phyloP scores from a whole-genome alignment of 2,113 vertebrate genomes.

The Rhabdomys dilectus region DNA sequence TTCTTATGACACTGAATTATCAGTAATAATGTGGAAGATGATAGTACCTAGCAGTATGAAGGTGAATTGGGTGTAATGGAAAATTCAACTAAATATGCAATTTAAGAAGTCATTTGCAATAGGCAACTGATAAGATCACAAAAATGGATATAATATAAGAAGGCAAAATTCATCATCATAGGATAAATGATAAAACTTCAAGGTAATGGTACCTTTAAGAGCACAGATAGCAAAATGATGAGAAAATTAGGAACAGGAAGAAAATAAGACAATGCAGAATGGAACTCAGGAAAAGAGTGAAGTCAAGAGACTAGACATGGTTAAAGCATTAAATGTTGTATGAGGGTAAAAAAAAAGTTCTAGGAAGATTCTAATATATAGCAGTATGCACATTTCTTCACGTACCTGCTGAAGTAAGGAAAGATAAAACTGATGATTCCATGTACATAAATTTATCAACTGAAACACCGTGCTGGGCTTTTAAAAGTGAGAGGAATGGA shows the following conservation, averaged over 20 bases:
- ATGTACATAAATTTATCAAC: constrained; percentile 11
- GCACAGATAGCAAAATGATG: neutral
- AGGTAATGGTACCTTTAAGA: neutral
- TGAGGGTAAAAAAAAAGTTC: neutral
- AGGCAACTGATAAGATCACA: constrained; percentile 7
- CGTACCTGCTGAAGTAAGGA: neutral
- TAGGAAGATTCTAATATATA: neutral
- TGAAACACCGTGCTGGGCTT: neutral
- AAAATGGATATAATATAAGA: constrained; percentile 15
- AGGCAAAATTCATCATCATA: constrained; percentile 2
- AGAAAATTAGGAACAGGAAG: neutral
- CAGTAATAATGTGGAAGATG: neutral
- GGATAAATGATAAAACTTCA: neutral
- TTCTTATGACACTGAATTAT: constrained; percentile 50
- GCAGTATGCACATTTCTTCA: neutral
- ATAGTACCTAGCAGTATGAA: neutral
- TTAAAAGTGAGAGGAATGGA: neutral
- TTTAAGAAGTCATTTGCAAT: constrained; percentile 42
- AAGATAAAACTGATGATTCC: neutral
- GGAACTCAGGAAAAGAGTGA: neutral
- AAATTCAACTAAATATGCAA: constrained; percentile 12
- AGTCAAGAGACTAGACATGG: neutral
- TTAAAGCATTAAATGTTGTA: neutral
- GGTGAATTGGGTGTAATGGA: neutral
- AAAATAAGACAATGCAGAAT: neutral